These are phyloP conservation scores for Venustaconcha ellipsiformis DNA, from an alignment of 1,140 invertebrate species.

Conservation along the genomic window DNA sequence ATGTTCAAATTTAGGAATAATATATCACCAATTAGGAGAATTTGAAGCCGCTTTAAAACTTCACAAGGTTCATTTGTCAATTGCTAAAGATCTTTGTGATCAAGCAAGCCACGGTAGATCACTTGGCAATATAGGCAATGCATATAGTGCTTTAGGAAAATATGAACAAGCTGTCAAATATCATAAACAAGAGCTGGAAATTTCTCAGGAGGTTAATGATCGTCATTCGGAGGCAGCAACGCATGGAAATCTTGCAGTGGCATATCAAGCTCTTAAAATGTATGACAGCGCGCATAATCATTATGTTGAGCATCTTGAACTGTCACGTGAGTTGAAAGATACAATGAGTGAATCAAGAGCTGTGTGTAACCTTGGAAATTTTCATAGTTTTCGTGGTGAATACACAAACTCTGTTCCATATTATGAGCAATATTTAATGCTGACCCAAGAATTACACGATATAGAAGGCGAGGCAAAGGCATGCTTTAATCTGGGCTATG, in stretches of 20 bases:
- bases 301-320: conserved; percentile 80
- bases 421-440: conserved; percentile 95
- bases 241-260: conserved; percentile 94
- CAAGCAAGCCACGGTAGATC: conserved; percentile 82
- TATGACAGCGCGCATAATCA: conserved; percentile 94
- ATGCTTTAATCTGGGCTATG: conserved; percentile 94
- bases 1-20: conserved; percentile 87
- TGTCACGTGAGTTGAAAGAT: conserved; percentile 93
- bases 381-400: conserved; percentile 88
- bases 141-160: conserved; percentile 88
- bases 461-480: conserved; percentile 96
- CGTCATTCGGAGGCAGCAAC: conserved; percentile 94
- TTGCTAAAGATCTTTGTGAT: conserved; percentile 76
- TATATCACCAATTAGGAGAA: conserved; percentile 91
- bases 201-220: conserved; percentile 96
- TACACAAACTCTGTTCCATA: conserved; percentile 93
- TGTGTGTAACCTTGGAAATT: conserved; percentile 93
- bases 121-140: conserved; percentile 88
- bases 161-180: conserved; percentile 88
- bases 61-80: conserved; percentile 88
- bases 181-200: conserved; percentile 90
- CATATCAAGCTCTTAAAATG: conserved; percentile 92
- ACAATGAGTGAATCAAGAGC: conserved; percentile 94
- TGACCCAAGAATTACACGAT: conserved; percentile 93
- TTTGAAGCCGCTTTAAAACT: conserved; percentile 85